Evolutionary conservation across 2,797 vertebrate species (phyloP).

Genomic region (Phoebastria nigripes): DNA sequence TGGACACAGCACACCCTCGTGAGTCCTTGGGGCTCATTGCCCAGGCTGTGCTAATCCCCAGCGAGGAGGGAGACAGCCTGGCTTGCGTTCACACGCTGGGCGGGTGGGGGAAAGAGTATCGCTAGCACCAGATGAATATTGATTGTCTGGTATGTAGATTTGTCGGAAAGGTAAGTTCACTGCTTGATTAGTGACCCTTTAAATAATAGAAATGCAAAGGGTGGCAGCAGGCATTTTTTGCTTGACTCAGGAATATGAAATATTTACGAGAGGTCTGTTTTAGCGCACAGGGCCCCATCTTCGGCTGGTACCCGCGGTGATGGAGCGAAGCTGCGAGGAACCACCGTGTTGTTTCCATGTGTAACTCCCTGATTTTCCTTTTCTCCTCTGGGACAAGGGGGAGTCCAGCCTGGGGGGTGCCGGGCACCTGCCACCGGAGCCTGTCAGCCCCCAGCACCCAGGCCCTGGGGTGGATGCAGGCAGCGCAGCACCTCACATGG

Average conservation of each 20-base stretch:
- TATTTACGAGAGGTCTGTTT: neutral
- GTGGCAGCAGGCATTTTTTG: neutral
- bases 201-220: constrained; percentile 20
- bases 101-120: neutral
- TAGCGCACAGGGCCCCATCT: neutral
- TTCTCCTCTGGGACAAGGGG: neutral
- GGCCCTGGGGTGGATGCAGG: fast-evolving
- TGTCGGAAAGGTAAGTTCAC: constrained; percentile 43
- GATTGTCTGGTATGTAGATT: constrained; percentile 28
- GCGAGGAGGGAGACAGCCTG: neutral
- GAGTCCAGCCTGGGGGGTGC: neutral
- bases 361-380: neutral
- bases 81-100: neutral
- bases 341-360: fast-evolving
- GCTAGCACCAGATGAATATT: constrained; percentile 23
- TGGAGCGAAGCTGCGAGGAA: neutral
- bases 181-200: constrained; percentile 49
- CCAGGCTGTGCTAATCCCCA: constrained; percentile 10
- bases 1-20: neutral
- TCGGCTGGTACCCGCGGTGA: fast-evolving
- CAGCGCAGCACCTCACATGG: neutral
- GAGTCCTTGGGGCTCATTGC: neutral
- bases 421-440: neutral
- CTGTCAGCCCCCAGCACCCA: too few relatives aligned
- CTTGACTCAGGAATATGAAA: neutral